Evolutionary conservation across 2,113 vertebrate genomes (phyloP), one percentile per base, ranked within the genome.

Genomic region (Patagioenas fasciata): DNA sequence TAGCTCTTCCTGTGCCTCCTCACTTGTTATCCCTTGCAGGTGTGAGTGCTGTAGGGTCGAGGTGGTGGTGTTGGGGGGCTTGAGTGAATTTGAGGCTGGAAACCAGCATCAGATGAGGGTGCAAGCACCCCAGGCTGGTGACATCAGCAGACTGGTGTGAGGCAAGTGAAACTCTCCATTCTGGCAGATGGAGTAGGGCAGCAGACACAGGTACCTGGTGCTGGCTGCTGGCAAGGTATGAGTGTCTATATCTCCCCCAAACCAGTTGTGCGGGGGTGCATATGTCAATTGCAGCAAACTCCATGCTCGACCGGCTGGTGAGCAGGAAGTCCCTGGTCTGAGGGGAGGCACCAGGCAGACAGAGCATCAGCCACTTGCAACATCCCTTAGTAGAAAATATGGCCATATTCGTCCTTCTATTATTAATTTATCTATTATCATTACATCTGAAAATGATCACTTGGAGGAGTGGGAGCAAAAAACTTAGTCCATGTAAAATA

Each of bases 71-170:
- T 34, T 51, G 34, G 28, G 12, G 11, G 20, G 8, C 6, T 3
- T 50, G 57, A 38, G 74, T 78, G n/a, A 28, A 54, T 56, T 42
- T 56, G 51, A 29, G 38, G 57, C 10, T 13, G 47, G 44, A 31
- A 8, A n/a, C 31, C 15, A 34, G 9, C 8, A 5, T 58, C 40
- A 47, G 32, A 58, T 18, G 26, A 50, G 20, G 15, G 21, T 38
- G 47, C n/a, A 62, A 21, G 58, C 29, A 6, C 7, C 15, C 14
- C 0, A 0, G 15, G 10, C 21, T 7, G 3, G 10, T 11, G 14
- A 16, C 56, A 11, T 25, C 13, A 24, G 9, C 29, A 73, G 32
- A 40, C 11, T 3, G 2, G 4, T 8, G 29, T 9, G 42, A 3
- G 0, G 21, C 1, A 2, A 42, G 7, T 14, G 19, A 53, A 36